Evolutionary conservation across 2,113 vertebrate genomes (phyloP).

Genomic region (Micronycteris hirsuta): DNA sequence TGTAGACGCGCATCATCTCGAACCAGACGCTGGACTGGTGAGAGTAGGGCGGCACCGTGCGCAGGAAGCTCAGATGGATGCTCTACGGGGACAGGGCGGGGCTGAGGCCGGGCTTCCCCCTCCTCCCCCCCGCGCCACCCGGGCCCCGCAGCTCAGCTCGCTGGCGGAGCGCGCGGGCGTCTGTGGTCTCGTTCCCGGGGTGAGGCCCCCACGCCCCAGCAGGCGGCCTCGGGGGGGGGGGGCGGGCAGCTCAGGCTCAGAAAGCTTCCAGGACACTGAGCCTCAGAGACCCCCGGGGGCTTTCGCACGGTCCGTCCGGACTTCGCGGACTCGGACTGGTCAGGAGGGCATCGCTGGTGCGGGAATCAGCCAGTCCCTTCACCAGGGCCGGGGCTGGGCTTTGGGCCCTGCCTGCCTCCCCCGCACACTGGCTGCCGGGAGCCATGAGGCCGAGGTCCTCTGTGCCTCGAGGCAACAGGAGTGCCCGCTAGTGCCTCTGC

Average conservation of each 20-base stretch:
- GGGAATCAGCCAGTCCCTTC: fast-evolving
- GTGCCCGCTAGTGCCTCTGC: not conserved
- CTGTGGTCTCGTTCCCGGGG: not conserved
- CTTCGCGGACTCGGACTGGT: not conserved
- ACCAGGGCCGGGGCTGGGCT: fast-evolving
- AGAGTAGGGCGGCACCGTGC: conserved; percentile 97
- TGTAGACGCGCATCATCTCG: conserved; percentile 98
- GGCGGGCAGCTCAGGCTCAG: not conserved
- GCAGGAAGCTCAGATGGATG: conserved; percentile 97
- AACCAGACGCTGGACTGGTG: conserved; percentile 99
- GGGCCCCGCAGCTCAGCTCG: not conserved
- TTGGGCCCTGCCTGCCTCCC: not conserved
- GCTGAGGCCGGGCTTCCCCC: not conserved
- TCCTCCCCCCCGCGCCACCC: too few species aligned
- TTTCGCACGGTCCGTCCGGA: fast-evolving
- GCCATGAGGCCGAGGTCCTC: fast-evolving
- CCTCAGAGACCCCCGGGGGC: not conserved
- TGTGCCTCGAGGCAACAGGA: fast-evolving
- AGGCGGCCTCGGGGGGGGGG: too few species aligned
- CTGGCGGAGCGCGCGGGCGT: not conserved
- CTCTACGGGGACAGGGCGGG: conserved; percentile 82
- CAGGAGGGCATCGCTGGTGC: not conserved
- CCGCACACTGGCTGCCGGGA: fast-evolving
- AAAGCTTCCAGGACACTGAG: too few species aligned
- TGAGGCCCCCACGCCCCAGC: not conserved